Base-by-base conservation (phyloP, 2,113 vertebrate genomes). In the Syngnathus floridae region DNA sequence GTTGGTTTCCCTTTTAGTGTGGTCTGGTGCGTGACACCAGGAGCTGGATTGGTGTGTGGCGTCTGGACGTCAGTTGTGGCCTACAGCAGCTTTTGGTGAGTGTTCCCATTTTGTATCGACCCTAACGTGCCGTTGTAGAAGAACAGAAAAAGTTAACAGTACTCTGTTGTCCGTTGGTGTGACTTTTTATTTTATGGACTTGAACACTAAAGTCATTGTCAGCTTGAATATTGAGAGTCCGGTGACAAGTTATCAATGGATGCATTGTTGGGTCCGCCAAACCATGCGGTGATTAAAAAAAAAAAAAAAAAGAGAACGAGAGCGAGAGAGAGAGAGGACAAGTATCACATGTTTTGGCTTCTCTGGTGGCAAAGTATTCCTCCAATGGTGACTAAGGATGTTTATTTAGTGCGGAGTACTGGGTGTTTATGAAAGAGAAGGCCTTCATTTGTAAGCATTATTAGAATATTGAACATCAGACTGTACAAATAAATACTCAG, bases 121-220 rank as follows among this genome's bases (percentile, higher is more conserved):
- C 11, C 26, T 31, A 31, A 31, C 26, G 26, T 31, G 26, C 5
- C 11, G 26, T 54, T 9, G 5, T 26, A 12, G 9, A 26, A 5
- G 1, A 31, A 13, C 22, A 7, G 22, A 31, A 55, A 55, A 56
- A 56, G 13, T 13, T 7, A 56, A 35, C 54, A 31, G 5, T 10
- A 35, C 12, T 14, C 54, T 7, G 48, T n/a, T 51, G 48, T 51
- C 46, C 31, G 52, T 55, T 12, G 13, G 52, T 56, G 54, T 35
- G 51, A 54, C 51, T 54, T 16, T 56, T 56, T 56, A 56, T 56
- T 56, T 56, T 31, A 35, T 35, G 54, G 54, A 56, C 52, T 31
- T 55, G 26, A 55, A 55, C 54, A 56, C 54, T 35, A 16, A 56
- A 35, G 54, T 56, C 16, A 56, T 56, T 56, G 54, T 56, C 26